phyloP scores from a whole-genome alignment of 2,113 vertebrate species.

The Myotis lucifugus region DNA sequence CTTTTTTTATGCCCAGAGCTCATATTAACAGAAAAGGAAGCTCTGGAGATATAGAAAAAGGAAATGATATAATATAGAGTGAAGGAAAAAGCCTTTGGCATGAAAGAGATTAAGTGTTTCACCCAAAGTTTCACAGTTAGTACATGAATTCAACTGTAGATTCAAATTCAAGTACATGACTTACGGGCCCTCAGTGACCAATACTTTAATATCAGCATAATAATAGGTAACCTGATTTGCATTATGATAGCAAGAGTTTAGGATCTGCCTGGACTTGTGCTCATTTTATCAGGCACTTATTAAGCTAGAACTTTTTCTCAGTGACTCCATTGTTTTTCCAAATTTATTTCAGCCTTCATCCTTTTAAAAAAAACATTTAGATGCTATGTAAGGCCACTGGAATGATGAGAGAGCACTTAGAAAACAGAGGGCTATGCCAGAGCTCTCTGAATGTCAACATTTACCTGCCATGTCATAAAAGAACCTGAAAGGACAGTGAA shows the following conservation, averaged over 20 bases:
- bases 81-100: slow-evolving; percentile 72
- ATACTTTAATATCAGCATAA: background rate
- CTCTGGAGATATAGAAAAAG: slow-evolving; percentile 66
- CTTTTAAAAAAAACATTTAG: background rate
- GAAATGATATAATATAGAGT: slow-evolving; percentile 72
- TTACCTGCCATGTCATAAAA: background rate
- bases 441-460: background rate
- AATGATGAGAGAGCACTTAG: background rate
- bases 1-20: slow-evolving; percentile 68
- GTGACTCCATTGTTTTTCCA: background rate
- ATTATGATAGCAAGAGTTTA: background rate
- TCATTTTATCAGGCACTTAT: background rate
- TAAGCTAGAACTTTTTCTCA: background rate
- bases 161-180: slow-evolving; percentile 15
- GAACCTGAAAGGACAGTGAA: background rate
- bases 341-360: background rate
- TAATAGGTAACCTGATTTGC: background rate
- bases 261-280: background rate
- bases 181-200: background rate
- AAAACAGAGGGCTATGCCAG: background rate
- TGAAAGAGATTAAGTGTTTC: slow-evolving; percentile 71
- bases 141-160: background rate
- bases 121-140: slow-evolving; percentile 47
- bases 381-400: background rate
- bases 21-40: slow-evolving; percentile 77